Conservation (phyloP, 2,113 vertebrate species). For the Dendropsophus ebraccatus region DNA sequence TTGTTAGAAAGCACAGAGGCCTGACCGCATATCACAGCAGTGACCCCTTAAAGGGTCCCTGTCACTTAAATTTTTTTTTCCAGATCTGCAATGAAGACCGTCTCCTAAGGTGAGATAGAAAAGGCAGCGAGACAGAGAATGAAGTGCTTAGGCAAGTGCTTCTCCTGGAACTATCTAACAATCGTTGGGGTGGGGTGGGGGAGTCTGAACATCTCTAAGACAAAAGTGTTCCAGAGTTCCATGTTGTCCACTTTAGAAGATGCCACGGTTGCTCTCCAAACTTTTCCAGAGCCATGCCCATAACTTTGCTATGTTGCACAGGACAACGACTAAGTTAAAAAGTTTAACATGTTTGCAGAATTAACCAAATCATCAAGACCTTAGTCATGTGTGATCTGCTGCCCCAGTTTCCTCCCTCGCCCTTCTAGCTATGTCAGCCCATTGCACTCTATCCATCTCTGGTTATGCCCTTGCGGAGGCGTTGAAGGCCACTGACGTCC, state of each 20-base stretch:
- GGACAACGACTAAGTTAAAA: not conserved
- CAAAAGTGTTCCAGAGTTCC: no score
- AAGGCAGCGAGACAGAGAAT: no score
- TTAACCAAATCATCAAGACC: not conserved
- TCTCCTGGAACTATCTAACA: no score
- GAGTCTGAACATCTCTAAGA: no score
- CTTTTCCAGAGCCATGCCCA: no score
- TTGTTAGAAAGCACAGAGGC: not conserved
- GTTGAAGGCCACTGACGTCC: not conserved
- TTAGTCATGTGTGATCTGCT: not conserved
- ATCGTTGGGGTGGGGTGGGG: no score
- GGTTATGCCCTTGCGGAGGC: not conserved
- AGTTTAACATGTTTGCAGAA: not conserved
- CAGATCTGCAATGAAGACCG: no score
- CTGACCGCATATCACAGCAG: not conserved
- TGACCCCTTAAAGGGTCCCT: no score
- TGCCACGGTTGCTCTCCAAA: no score
- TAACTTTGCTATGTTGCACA: not conserved
- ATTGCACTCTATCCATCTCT: not conserved
- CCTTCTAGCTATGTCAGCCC: not conserved
- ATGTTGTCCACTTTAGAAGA: not conserved
- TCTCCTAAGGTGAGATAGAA: no score
- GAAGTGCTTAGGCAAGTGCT: no score
- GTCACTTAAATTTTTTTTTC: no score
- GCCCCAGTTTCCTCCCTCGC: not conserved